Evolutionary conservation across 37 sponge, comb jelly and placozoan species (phyloP).

Genomic region (Agelas oroides): DNA sequence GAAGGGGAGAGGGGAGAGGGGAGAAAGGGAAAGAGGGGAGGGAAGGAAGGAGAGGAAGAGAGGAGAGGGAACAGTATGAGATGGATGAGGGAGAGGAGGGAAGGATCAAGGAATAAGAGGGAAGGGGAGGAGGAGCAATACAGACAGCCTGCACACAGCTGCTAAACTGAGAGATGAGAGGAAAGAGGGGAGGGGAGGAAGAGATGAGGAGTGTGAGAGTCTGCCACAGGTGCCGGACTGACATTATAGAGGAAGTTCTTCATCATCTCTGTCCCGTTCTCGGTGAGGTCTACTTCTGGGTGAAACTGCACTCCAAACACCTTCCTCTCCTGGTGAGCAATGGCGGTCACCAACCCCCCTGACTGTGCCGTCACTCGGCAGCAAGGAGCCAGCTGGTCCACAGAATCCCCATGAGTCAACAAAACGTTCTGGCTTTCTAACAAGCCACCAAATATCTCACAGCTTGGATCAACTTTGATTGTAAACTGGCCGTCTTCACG

Average conservation of each 20-base stretch:
- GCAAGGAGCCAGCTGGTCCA: slow-evolving; percentile 21
- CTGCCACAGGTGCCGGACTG: background rate
- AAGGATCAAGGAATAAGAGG: no score
- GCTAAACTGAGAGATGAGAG: no score
- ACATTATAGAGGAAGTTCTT: slow-evolving; percentile 85
- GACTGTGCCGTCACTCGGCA: slow-evolving; percentile 43
- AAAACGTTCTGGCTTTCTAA: slow-evolving; percentile 64
- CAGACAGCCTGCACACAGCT: no score
- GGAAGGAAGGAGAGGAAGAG: no score
- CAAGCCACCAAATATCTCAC: slow-evolving; percentile 54
- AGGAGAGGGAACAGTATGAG: no score
- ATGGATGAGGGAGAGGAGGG: no score
- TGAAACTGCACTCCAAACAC: slow-evolving; percentile 95
- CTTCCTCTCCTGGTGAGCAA: slow-evolving; percentile 54
- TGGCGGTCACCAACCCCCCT: slow-evolving; percentile 66
- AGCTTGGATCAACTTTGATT: slow-evolving; percentile 15
- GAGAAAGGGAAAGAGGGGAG: no score
- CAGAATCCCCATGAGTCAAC: slow-evolving; percentile 91
- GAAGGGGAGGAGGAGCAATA: no score
- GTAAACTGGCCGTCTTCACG: slow-evolving; percentile 87
- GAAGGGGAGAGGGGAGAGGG: no score
- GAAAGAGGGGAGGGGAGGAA: no score
- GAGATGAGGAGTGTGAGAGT: no score
- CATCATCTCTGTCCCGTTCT: slow-evolving; percentile 71
- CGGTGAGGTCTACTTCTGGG: slow-evolving; percentile 87